Base-by-base conservation (phyloP, 2,888 invertebrate genomes). In the Entomobrya proxima region DNA sequence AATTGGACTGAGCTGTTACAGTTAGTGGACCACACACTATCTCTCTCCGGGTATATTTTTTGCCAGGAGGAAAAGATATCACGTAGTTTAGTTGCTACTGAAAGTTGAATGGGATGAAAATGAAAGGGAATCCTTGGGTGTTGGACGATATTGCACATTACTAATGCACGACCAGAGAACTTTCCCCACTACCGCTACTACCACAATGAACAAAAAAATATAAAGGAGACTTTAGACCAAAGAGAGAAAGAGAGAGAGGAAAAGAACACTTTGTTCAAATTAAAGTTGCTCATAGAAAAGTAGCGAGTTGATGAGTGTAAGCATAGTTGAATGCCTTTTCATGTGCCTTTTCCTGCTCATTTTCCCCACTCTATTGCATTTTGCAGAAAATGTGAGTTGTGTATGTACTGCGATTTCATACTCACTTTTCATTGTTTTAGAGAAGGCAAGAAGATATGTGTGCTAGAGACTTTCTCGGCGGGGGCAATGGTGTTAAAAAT, bases 101-200 rank as follows among this genome's bases (percentile, higher is more conserved):
- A 81, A 81, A 81, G 81, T 81, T 81, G 81, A 72, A 80, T 80
- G 80, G 55, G 80, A 72, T 55, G 55, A 64, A 55, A 72, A 80
- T 77, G 77, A 77, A 77, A 77, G 77, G 44, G 76, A 76, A 18
- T 0, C 35, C 50, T 52, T 9, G 50, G 55, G 50, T 35, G 75
- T 52, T 13, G 61, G 61, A 74, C 55, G 67, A 83, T 84, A 84
- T 76, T 84, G 69, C 76, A 64, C 61, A 84, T 84, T 84, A 84
- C 83, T 84, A 84, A 84, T 84, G 83, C 83, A 84, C 83, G 83
- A 84, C 83, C 35, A 61, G 81, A n/a, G n/a, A 81, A 81, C 52
- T 69, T 77, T 76, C 76, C 52, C 47, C 37, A 50, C 13, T 15
- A 24, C 37, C 9, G 32, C 6, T 21, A 72, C 18, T 30, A 50